Evolutionary conservation across 2,888 invertebrate species (phyloP).

Genomic region (Tortricodes alternella): DNA sequence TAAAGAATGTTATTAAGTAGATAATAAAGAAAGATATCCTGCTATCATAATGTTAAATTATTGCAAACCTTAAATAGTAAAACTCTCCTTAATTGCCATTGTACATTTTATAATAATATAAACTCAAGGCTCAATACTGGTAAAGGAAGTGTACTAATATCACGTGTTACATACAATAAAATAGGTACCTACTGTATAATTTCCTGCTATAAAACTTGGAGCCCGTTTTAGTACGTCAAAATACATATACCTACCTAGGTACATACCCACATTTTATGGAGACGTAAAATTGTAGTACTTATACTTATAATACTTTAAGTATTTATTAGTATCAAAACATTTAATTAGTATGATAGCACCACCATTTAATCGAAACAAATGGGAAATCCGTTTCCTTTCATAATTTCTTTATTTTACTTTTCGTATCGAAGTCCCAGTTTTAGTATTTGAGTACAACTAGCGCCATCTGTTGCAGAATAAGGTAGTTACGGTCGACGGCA

Average conservation of each 20-base stretch:
- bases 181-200: slow-evolving; percentile 4
- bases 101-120: no score
- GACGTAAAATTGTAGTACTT: no score
- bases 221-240: background rate
- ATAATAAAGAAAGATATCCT: no score
- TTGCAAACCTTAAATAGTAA: no score
- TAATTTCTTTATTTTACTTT: background rate
- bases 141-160: no score
- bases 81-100: no score
- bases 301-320: no score
- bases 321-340: background rate
- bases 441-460: slow-evolving; percentile 47
- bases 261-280: no score
- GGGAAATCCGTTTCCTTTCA: no score
- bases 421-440: background rate
- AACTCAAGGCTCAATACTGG: no score
- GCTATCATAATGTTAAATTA: no score
- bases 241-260: background rate
- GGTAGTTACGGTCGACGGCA: slow-evolving; percentile 90
- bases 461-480: slow-evolving; percentile 88
- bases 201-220: background rate
- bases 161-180: background rate
- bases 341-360: slow-evolving; percentile 18
- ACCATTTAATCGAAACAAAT: background rate
- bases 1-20: no score